These are phyloP conservation scores for Tillus elongatus DNA, from an alignment of 2,888 invertebrate species.

Conservation along the genomic window DNA sequence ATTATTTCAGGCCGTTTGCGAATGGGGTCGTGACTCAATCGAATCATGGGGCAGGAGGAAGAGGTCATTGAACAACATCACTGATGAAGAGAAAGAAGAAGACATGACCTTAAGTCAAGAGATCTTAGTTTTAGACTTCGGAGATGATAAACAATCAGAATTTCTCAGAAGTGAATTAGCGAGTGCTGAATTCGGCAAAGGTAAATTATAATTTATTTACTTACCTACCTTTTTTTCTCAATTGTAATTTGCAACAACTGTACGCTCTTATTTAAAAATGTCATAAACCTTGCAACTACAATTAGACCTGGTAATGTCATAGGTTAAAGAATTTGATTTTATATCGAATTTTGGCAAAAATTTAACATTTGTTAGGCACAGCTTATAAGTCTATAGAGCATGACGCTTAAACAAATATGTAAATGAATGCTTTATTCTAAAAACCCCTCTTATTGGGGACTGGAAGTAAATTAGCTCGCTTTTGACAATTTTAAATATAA, in stretches of 20 bases:
- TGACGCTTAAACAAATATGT: too few relatives aligned
- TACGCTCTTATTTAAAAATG: too few relatives aligned
- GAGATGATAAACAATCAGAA: conserved; percentile 78
- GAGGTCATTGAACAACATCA: conserved; percentile 57
- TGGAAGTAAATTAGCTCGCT: too few relatives aligned
- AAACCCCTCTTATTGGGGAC: too few relatives aligned
- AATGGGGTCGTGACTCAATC: conserved; percentile 82
- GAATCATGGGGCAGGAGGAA: conserved; percentile 88
- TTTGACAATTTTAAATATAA: too few relatives aligned
- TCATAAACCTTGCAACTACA: too few relatives aligned
- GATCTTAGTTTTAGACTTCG: conserved; percentile 86
- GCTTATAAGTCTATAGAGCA: too few relatives aligned
- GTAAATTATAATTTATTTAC: conserved; percentile 42
- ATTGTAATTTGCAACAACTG: not conserved
- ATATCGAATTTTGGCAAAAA: too few relatives aligned
- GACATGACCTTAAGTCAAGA: conserved; percentile 93
- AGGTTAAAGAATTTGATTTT: too few relatives aligned
- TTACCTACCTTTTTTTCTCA: conserved; percentile 2
- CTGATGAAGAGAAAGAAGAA: conserved; percentile 59
- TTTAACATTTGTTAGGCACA: too few relatives aligned
- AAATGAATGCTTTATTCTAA: too few relatives aligned
- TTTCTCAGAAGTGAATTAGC: conserved; percentile 70
- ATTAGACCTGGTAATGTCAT: too few relatives aligned
- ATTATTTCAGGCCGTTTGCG: conserved; percentile 75
- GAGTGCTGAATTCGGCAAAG: conserved; percentile 64